phyloP scores from a whole-genome alignment of 1,140 invertebrate species.

The Triops cancriformis region DNA sequence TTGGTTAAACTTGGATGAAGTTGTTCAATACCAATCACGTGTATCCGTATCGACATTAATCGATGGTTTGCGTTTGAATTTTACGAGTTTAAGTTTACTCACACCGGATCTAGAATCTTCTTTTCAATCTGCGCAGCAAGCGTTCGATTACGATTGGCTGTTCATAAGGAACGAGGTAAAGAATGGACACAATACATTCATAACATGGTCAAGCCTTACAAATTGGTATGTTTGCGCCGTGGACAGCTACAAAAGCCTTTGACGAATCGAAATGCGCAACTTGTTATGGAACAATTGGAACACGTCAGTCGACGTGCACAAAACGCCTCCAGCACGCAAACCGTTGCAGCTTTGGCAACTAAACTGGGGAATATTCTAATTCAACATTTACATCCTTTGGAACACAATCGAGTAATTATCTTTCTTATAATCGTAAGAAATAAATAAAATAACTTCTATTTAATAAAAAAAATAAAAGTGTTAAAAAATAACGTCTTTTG shows the following conservation, averaged over 20 bases:
- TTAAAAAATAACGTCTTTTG: no score
- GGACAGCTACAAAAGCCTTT: conserved; percentile 50
- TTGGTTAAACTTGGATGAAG: conserved; percentile 52
- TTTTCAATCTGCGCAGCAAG: conserved; percentile 54
- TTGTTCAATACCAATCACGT: conserved; percentile 53
- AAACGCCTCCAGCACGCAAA: conserved; percentile 53
- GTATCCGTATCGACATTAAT: conserved; percentile 45
- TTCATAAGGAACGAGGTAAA: conserved; percentile 46
- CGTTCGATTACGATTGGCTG: conserved; percentile 56
- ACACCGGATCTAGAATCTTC: conserved; percentile 49
- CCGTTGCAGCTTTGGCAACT: conserved; percentile 54
- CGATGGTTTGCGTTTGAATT: conserved; percentile 41
- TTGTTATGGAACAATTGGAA: conserved; percentile 62
- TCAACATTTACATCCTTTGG: conserved; percentile 55
- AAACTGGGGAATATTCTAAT: conserved; percentile 53
- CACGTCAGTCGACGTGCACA: conserved; percentile 59
- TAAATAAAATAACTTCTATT: no score
- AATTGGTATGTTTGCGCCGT: neutral
- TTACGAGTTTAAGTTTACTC: conserved; percentile 44
- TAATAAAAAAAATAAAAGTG: no score
- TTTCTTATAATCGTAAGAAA: neutral
- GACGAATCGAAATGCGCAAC: conserved; percentile 57
- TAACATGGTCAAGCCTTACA: neutral
- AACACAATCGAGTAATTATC: conserved; percentile 38
- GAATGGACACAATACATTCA: neutral